phyloP scores from a whole-genome alignment of 1,140 invertebrate species.

The Caenorhabditis latens region DNA sequence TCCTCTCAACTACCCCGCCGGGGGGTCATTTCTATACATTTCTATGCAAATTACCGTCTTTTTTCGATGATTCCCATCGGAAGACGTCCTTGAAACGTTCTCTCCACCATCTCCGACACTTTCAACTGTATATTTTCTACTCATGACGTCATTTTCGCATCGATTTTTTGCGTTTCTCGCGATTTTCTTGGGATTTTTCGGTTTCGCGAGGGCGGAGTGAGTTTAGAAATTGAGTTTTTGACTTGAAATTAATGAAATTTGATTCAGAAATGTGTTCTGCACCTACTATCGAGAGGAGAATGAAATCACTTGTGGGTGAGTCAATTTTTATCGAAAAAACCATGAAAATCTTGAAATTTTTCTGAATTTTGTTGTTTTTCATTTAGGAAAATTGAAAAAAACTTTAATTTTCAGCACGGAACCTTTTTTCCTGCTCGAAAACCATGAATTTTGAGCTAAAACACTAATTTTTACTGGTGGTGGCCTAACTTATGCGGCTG shows the following conservation, averaged over 20 bases:
- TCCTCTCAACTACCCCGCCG: background rate
- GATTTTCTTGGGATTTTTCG: background rate
- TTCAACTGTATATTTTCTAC: constrained; percentile 5
- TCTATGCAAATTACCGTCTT: constrained; percentile 40
- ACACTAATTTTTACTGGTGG: background rate
- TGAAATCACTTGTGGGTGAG: constrained; percentile 55
- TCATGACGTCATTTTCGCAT: constrained; percentile 1
- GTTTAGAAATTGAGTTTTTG: background rate
- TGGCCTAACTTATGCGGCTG: background rate
- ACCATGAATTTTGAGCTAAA: background rate
- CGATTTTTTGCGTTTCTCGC: background rate
- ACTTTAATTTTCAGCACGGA: background rate
- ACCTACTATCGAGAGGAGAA: constrained; percentile 53
- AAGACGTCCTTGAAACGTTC: constrained; percentile 33
- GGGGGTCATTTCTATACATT: background rate
- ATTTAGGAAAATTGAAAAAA: background rate
- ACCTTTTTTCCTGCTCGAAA: background rate
- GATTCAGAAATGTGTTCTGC: constrained; percentile 50
- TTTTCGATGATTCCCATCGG: background rate
- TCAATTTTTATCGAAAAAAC: background rate
- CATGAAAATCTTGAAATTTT: no score
- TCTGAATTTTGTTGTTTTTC: background rate
- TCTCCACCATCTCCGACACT: no score
- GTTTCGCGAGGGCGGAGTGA: background rate
- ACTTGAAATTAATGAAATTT: background rate